Conservation (phyloP, 2,888 invertebrate genomes). For the Capitulum mitella region DNA sequence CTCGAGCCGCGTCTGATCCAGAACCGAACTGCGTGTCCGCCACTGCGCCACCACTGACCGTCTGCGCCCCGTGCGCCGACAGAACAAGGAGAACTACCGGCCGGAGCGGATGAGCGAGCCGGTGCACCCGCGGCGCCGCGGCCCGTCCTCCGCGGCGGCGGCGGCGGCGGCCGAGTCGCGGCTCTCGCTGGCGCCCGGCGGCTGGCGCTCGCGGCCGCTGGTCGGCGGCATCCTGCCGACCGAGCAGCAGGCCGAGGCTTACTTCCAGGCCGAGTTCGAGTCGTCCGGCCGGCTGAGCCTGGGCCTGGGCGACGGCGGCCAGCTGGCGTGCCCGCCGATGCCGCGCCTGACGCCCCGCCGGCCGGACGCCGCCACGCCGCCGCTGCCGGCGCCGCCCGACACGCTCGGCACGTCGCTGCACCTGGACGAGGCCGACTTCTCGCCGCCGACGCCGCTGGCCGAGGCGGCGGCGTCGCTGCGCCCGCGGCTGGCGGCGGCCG, state of each 20-base stretch:
- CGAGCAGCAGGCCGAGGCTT: slow-evolving; percentile 30
- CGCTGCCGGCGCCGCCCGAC: slow-evolving; percentile 14
- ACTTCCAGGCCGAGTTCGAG: slow-evolving; percentile 25
- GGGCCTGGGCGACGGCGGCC: slow-evolving; percentile 8
- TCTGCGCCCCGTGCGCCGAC: slow-evolving; percentile 29
- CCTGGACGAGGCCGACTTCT: slow-evolving; percentile 21
- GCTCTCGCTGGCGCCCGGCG: slow-evolving; percentile 1
- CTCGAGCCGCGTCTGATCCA: too few relatives aligned
- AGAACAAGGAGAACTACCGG: slow-evolving; percentile 16
- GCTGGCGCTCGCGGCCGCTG: not conserved
- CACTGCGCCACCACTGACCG: slow-evolving; percentile 25
- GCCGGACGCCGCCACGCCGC: not conserved
- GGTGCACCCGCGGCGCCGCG: not conserved
- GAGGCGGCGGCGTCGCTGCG: not conserved
- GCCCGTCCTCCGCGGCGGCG: not conserved
- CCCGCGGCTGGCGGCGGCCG: not conserved
- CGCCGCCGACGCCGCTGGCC: not conserved
- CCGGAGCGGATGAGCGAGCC: not conserved
- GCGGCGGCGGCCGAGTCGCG: not conserved
- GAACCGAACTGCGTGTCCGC: too few relatives aligned
- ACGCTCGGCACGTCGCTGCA: not conserved
- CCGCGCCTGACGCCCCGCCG: slow-evolving; percentile 18
- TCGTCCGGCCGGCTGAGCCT: not conserved
- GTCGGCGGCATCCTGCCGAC: slow-evolving; percentile 27
- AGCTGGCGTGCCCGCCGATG: slow-evolving; percentile 11